Conservation (phyloP, 2,888 invertebrate species). For the Ornithoptera alexandrae region DNA sequence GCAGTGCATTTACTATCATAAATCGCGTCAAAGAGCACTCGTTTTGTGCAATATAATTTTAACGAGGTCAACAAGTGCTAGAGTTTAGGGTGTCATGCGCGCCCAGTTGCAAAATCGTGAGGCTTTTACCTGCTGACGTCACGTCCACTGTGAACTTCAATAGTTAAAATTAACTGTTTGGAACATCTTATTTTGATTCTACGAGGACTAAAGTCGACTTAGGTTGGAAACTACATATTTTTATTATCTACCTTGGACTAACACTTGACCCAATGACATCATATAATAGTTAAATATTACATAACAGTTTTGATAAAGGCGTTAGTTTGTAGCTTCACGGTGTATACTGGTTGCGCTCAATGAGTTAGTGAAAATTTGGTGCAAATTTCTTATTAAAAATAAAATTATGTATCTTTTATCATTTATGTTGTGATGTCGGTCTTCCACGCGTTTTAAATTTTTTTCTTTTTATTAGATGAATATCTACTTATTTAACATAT, state of each 20-base stretch:
- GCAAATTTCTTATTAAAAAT: conserved; percentile 51
- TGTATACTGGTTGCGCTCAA: conserved; percentile 19
- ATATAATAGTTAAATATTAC: too few relatives aligned
- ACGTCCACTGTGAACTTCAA: not conserved
- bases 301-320: conserved; percentile 2
- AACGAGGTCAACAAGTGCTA: conserved; percentile 17
- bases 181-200: not conserved
- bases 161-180: not conserved
- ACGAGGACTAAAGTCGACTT: not conserved
- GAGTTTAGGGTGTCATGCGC: conserved; percentile 19
- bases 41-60: conserved; percentile 30
- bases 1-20: conserved; percentile 26
- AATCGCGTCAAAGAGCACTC: conserved; percentile 15
- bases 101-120: conserved; percentile 13
- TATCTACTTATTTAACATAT: conserved; percentile 62
- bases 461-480: conserved; percentile 55
- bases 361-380: conserved; percentile 44
- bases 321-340: conserved; percentile 17
- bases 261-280: too few relatives aligned
- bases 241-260: too few relatives aligned
- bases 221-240: not conserved
- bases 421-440: conserved; percentile 79
- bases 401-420: conserved; percentile 63
- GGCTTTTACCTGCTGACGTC: not conserved
- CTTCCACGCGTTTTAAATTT: conserved; percentile 71